These are phyloP conservation scores for Acrossocheilus wenchowensis DNA, from an alignment of 2,797 vertebrate genomes.

Conservation along the genomic window DNA sequence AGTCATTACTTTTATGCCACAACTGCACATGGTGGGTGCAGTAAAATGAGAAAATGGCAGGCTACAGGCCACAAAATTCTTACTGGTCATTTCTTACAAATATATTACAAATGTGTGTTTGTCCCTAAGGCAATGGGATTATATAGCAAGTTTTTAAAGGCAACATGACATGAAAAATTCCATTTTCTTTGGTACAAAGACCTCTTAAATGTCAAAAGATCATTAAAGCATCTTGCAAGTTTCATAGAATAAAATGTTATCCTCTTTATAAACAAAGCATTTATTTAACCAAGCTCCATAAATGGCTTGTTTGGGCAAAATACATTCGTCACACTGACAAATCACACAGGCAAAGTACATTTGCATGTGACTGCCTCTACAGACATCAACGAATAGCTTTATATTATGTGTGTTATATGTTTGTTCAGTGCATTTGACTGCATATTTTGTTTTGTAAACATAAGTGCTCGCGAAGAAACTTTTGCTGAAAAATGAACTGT, in stretches of 20 bases:
- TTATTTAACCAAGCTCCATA: background rate
- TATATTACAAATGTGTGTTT: background rate
- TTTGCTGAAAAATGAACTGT: background rate
- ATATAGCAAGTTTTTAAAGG: background rate
- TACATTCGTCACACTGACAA: background rate
- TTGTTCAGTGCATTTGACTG: slow-evolving; percentile 11
- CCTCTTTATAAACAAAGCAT: background rate
- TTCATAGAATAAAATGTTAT: background rate
- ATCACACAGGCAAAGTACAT: background rate
- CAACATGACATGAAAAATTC: background rate
- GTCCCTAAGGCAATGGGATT: background rate
- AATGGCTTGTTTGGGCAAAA: background rate
- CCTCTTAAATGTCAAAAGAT: too few species aligned
- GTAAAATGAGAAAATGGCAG: background rate
- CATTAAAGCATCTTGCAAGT: background rate
- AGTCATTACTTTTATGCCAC: background rate
- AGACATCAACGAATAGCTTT: background rate
- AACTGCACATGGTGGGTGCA: background rate
- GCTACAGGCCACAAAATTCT: background rate
- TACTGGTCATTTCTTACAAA: background rate
- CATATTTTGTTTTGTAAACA: background rate
- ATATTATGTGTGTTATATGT: background rate
- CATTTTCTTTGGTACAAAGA: background rate
- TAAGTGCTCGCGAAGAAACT: background rate
- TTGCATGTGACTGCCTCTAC: background rate